Evolutionary conservation across 2,888 invertebrate species (phyloP), one percentile per base, ranked within the genome.

Genomic region (Oligia fasciuncula): DNA sequence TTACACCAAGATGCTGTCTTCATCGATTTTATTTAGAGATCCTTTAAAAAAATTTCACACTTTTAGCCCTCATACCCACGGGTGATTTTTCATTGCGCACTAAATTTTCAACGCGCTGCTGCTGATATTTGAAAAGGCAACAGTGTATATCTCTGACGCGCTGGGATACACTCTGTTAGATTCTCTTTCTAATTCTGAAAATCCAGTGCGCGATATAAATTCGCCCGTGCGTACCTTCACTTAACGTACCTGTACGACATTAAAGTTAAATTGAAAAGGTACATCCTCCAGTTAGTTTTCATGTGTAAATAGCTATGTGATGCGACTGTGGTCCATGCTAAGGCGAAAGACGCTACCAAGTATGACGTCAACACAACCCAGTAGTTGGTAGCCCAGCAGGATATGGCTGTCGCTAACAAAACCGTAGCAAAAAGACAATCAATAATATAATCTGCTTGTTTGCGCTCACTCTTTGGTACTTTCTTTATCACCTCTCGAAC

Each of bases 301-400:
- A 97, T 97, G 91, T 99, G 98, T 85, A 98, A 97, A 91, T 98
- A 99, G 91, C 98, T 99, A 91, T 99, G 99, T 0, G 98, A 97
- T 1, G 97, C 97, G 6, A 98, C 97, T 0, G 97, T 93, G 0
- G 97, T 94, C 97, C 98, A 97, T 4, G 97, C 96, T 5, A 98
- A 92, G 0, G 97, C 92, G 0, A 97, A 69, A 2, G 97, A 93
- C 1, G 96, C 94, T 11, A 90, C 82, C 14, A 94, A 65, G 76
- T 93, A 95, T 6, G 91, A 93, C 2, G 86, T 77, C 90, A 91
- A 90, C 6, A 90, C 89, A 13, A 92, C 62, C 93, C 92, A 94
- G 77, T 94, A 93, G 74, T 92, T 89, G 17, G 87, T 90, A 4
- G 91, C 84, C 92, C 93, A 94, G 76, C 94, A 93, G 5, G 94